These are phyloP conservation scores for Tringa solitaria DNA, from an alignment of 2,113 vertebrate genomes.

Conservation along the genomic window DNA sequence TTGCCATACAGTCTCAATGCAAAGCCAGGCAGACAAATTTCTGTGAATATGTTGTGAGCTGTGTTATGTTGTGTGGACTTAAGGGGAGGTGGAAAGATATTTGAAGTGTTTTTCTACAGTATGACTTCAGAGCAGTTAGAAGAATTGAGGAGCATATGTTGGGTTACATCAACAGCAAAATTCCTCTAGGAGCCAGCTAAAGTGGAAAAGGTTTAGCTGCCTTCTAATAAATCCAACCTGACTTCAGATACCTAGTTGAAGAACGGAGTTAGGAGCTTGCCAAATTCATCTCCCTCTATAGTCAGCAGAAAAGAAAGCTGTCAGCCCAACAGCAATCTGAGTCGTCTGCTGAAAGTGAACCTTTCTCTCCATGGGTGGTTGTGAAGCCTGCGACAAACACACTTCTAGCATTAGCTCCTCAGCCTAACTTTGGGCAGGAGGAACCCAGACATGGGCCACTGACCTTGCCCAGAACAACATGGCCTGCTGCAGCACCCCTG, in stretches of 20 bases:
- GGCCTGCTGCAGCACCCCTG: rapidly evolving
- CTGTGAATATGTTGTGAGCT: neutral
- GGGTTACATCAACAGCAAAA: neutral
- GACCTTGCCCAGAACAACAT: neutral
- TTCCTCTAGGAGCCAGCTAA: neutral
- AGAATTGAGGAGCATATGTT: neutral
- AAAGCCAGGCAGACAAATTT: neutral
- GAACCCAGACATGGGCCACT: neutral
- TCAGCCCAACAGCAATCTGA: neutral
- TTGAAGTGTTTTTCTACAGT: neutral
- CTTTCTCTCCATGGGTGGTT: rapidly evolving
- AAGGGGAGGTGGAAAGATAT: neutral
- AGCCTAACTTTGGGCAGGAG: neutral
- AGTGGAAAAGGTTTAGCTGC: neutral
- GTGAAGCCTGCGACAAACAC: neutral
- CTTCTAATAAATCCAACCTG: neutral
- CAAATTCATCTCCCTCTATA: neutral
- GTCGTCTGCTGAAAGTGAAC: neutral
- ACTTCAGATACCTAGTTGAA: neutral
- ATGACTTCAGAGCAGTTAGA: neutral
- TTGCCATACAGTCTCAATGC: neutral
- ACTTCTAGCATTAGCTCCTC: neutral
- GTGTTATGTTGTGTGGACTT: neutral
- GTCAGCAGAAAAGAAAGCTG: neutral
- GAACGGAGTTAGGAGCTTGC: neutral